Evolutionary conservation across 2,113 vertebrate genomes (phyloP), one percentile per base, ranked within the genome.

Genomic region (Archocentrus centrarchus): DNA sequence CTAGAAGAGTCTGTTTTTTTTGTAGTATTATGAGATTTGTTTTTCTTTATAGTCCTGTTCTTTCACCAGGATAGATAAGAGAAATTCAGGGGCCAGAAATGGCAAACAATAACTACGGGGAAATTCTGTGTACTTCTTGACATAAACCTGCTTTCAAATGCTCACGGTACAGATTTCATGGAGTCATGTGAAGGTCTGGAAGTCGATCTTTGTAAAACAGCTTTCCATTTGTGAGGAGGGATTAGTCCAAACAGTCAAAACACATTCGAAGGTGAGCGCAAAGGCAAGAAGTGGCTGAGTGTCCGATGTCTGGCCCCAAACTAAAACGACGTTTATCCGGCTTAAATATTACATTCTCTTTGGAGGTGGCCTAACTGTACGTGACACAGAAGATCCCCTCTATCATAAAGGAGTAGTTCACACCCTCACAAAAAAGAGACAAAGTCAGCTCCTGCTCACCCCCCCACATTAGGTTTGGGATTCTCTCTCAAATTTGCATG

Each of bases 321-420:
- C 76, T 7, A 59, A 75, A 80, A 27, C 24, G 35, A 27, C 44
- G 35, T 83, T 35, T 2, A 68, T 81, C 85, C n/a, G 64, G 79
- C 66, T 10, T 80, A 75, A 79, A 32, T 59, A 41, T 88, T 92
- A 94, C 93, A 92, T 94, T 94, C 91, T 79, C 85, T 82, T 39
- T 63, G 68, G 39, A 68, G 47, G 50, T 61, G 64, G 35, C 4
- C 3, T 73, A 37, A 41, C 6, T 6, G 30, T 11, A 37, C 1
- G 50, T 44, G 57, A 47, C n/a, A 39, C 70, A 61, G n/a, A 82
- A 13, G 39, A 61, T 68, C 59, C 58, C 41, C 9, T 11, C 59
- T 2, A 22, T 35, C 30, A 59, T 79, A 82, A 89, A 91, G 84
- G 76, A 86, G 61, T n/a, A 85, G 88, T 90, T 87, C 84, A 84